Percentiles rank a stretch among this genome's conserved stretches.
These are phyloP conservation scores for Chromis chromis DNA, from an alignment of 2,797 vertebrate genomes.

Conservation along the genomic window DNA sequence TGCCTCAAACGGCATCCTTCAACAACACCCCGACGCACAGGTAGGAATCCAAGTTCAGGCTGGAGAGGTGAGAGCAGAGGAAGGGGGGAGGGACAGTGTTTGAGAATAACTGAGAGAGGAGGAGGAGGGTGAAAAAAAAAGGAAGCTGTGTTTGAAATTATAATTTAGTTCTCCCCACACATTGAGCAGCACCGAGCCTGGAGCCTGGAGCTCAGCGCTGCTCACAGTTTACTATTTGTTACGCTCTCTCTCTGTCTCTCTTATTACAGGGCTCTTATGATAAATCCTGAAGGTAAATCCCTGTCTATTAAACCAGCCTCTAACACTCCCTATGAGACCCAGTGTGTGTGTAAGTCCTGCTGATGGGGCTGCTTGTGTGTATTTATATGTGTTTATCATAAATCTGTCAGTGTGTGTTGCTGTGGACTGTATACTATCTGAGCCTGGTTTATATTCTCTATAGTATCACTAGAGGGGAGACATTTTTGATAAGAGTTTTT, in stretches of 20 bases:
- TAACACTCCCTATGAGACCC: slow-evolving; percentile 24
- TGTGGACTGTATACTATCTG: slow-evolving; percentile 17
- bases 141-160: slow-evolving; percentile 68
- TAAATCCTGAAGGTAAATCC: slow-evolving; percentile 73
- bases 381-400: slow-evolving; percentile 29
- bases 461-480: slow-evolving; percentile 39
- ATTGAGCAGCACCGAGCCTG: slow-evolving; percentile 2
- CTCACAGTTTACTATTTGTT: slow-evolving; percentile 55
- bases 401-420: slow-evolving; percentile 8
- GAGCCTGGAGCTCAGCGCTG: slow-evolving; percentile 49
- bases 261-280: slow-evolving; percentile 61
- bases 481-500: slow-evolving; percentile 43
- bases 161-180: slow-evolving; percentile 63
- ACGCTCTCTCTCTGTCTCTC: slow-evolving; percentile 50
- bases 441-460: slow-evolving; percentile 44
- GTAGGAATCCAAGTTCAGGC: slow-evolving; percentile 27
- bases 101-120: slow-evolving; percentile 33
- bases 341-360: slow-evolving; percentile 12
- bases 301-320: slow-evolving; percentile 52
- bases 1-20: too few species aligned
- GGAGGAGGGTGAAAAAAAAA: slow-evolving; percentile 13
- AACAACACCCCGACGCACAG: slow-evolving; percentile 10
- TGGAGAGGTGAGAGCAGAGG: slow-evolving; percentile 29
- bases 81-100: slow-evolving; percentile 11
- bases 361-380: slow-evolving; percentile 19